Evolutionary conservation across 2,888 invertebrate genomes (phyloP).

Genomic region (Graphium colonna): DNA sequence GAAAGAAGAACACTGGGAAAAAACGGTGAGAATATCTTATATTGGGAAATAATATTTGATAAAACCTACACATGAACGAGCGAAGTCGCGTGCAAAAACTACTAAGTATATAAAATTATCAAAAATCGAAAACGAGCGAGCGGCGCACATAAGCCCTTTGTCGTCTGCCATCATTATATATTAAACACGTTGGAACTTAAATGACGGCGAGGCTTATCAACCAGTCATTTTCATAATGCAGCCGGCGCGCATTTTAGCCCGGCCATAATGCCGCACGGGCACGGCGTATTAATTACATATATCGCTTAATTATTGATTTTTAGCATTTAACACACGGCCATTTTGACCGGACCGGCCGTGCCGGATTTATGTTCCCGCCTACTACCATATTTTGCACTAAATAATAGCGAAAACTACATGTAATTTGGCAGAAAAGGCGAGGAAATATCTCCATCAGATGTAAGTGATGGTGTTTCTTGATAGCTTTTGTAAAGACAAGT

Average conservation of each 20-base stretch:
- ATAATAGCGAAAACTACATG: no score
- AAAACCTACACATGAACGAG: no score
- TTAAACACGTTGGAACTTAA: slow-evolving; percentile 31
- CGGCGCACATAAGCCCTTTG: slow-evolving; percentile 6
- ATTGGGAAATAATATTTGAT: no score
- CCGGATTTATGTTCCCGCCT: slow-evolving; percentile 44
- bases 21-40: no score
- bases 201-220: slow-evolving; percentile 48
- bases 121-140: not conserved
- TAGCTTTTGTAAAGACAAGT: no score
- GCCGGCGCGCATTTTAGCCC: slow-evolving; percentile 47
- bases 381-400: no score
- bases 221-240: slow-evolving; percentile 64
- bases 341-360: slow-evolving; percentile 43
- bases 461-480: no score
- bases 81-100: no score
- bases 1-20: no score
- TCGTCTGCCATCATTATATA: slow-evolving; percentile 22
- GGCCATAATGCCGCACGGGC: slow-evolving; percentile 49
- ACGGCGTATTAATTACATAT: slow-evolving; percentile 73
- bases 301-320: slow-evolving; percentile 78
- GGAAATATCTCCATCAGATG: no score
- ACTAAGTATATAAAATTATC: no score
- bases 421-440: no score
- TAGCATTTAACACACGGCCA: slow-evolving; percentile 64